phyloP scores from a whole-genome alignment of 2,797 vertebrate genomes.

The Gymnoscopelus braueri region DNA sequence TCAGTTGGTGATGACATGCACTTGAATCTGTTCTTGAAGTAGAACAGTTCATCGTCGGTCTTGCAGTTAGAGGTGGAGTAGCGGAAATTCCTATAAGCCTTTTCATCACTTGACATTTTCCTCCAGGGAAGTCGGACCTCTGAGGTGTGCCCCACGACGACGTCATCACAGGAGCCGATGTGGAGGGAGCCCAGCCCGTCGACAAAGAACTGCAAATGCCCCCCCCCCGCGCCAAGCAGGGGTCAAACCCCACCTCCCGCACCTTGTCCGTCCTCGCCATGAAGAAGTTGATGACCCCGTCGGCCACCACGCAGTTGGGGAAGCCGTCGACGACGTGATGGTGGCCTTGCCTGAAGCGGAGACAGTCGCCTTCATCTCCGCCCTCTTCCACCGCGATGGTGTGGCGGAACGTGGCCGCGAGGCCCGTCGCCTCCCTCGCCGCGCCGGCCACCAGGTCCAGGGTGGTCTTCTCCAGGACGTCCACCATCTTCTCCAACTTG shows the following conservation, averaged over 20 bases:
- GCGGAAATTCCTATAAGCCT: conserved; percentile 84
- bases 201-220: conserved; percentile 91
- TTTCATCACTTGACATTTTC: conserved; percentile 70
- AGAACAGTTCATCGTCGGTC: conserved; percentile 77
- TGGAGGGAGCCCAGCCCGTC: conserved; percentile 88
- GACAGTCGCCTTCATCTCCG: conserved; percentile 85
- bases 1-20: conserved; percentile 85
- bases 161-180: conserved; percentile 89
- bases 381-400: conserved; percentile 85
- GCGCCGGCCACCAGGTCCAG: conserved; percentile 94
- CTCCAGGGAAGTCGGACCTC: conserved; percentile 85
- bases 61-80: conserved; percentile 61
- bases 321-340: conserved; percentile 86
- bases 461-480: conserved; percentile 88
- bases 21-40: conserved; percentile 90
- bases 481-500: conserved; percentile 90
- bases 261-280: conserved; percentile 88
- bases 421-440: conserved; percentile 89
- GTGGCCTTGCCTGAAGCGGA: conserved; percentile 84
- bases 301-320: conserved; percentile 88
- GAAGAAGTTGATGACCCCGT: conserved; percentile 94
- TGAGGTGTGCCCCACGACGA: conserved; percentile 87
- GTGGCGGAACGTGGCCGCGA: conserved; percentile 86
- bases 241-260: conserved; percentile 88
- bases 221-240: conserved; percentile 82